Evolutionary conservation across 2,113 vertebrate species (phyloP), one percentile per base, ranked within the genome.

Genomic region (Tachycineta bicolor): DNA sequence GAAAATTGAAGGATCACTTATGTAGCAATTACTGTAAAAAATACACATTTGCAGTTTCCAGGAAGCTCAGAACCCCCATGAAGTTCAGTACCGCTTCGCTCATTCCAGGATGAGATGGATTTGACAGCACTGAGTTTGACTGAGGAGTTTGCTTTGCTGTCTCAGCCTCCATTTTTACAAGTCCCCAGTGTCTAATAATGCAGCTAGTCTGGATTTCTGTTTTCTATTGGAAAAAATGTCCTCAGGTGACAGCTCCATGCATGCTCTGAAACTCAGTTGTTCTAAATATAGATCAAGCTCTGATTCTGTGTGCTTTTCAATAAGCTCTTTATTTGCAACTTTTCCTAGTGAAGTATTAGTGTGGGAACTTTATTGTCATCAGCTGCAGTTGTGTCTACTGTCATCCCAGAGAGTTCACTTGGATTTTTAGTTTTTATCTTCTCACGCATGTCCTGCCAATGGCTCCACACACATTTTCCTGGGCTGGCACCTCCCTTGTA

Each of bases 381-480:
- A 46, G 34, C 43, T 84, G 64, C 47, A 70, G 21, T 26, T 24
- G 10, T 63, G 25, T 21, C 64, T 63, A 13, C 26, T 37, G 22
- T 59, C 87, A n/a, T 17, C 16, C 33, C 49, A 47, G 47, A 75
- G 39, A 64, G 15, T 81, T 93, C 33, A 43, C 22, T 37, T 71
- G 56, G 39, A 50, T 70, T 74, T 95, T 87, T 37, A 63, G 23
- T n/a, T 81, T 87, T 67, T 73, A 31, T n/a, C 71, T 86, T 65
- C 34, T 13, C 0, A 0, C 44, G 23, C 0, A 0, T 68, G 19
- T 44, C 33, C 39, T 82, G 56, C 23, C 2, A 12, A 31, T 65
- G 65, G 33, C 56, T 89, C 34, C 31, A 18, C 20, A 56, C 21
- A 44, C 24, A 15, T 74, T 77, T 88, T 13, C 41, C 9, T 12